These are phyloP conservation scores for Callipepla californica DNA, from an alignment of 2,113 vertebrate genomes.

Conservation along the genomic window DNA sequence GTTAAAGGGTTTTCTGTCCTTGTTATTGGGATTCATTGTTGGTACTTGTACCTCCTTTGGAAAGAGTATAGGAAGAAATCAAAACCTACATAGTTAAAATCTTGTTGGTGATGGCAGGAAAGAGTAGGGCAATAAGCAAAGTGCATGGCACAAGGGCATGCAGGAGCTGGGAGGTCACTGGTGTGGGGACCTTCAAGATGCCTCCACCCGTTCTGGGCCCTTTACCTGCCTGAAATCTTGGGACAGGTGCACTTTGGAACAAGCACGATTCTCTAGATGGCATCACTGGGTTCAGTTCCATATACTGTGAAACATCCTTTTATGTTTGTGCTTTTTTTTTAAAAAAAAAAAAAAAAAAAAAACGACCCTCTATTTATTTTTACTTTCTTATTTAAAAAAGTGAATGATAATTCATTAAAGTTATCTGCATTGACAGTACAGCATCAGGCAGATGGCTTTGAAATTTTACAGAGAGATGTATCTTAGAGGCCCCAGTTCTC, in stretches of 20 bases:
- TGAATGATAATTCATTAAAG: conserved; percentile 1
- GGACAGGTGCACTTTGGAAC: background rate
- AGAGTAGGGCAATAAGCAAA: background rate
- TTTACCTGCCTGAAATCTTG: background rate
- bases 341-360: too few species aligned
- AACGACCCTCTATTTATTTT: background rate
- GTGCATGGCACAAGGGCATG: accelerated
- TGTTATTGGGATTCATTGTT: background rate
- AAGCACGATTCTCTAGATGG: background rate
- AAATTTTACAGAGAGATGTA: conserved; percentile 27
- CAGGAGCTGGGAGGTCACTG: background rate
- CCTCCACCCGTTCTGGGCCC: background rate
- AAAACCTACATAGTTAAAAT: background rate
- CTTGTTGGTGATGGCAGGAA: background rate
- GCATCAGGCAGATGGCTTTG: conserved; percentile 3
- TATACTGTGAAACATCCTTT: background rate
- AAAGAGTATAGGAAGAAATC: background rate
- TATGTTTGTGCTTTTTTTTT: background rate
- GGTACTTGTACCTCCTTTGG: background rate
- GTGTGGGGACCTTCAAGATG: background rate
- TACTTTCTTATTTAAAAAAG: background rate
- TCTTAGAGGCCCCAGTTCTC: background rate
- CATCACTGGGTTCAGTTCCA: background rate
- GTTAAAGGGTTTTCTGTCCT: background rate
- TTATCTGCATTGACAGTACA: background rate